phyloP scores from a whole-genome alignment of 2,797 vertebrate genomes.

The Lutjanus campechanus region DNA sequence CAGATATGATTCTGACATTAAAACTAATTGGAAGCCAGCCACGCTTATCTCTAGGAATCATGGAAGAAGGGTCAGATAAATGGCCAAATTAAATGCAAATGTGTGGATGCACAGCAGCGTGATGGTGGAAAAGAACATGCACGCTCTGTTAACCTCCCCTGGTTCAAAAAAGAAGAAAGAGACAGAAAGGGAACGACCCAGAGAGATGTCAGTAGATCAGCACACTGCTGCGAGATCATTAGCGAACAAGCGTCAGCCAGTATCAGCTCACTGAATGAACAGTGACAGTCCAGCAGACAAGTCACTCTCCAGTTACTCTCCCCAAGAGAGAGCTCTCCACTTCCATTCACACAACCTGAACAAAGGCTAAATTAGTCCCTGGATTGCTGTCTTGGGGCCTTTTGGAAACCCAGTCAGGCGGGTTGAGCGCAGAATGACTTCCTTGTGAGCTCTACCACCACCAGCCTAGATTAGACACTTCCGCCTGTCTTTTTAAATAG shows the following conservation, averaged over 20 bases:
- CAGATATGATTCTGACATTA: neutral
- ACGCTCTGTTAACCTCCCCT: neutral
- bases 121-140: neutral
- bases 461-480: constrained; percentile 52
- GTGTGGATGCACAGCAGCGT: neutral
- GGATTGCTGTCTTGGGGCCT: constrained; percentile 49
- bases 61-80: neutral
- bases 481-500: constrained; percentile 43
- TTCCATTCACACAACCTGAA: constrained; percentile 69
- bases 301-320: constrained; percentile 55
- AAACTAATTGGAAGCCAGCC: neutral
- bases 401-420: constrained; percentile 39
- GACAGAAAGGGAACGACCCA: constrained; percentile 25
- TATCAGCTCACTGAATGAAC: constrained; percentile 62
- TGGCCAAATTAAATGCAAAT: neutral
- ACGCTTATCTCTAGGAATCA: neutral
- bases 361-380: constrained; percentile 71
- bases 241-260: constrained; percentile 53
- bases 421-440: constrained; percentile 55
- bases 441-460: constrained; percentile 50
- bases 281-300: constrained; percentile 51
- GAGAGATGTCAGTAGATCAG: constrained; percentile 56
- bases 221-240: constrained; percentile 67
- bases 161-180: constrained; percentile 10
- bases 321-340: constrained; percentile 52